These are phyloP conservation scores for Equus przewalskii DNA, from an alignment of 2,113 vertebrate genomes.

Conservation along the genomic window DNA sequence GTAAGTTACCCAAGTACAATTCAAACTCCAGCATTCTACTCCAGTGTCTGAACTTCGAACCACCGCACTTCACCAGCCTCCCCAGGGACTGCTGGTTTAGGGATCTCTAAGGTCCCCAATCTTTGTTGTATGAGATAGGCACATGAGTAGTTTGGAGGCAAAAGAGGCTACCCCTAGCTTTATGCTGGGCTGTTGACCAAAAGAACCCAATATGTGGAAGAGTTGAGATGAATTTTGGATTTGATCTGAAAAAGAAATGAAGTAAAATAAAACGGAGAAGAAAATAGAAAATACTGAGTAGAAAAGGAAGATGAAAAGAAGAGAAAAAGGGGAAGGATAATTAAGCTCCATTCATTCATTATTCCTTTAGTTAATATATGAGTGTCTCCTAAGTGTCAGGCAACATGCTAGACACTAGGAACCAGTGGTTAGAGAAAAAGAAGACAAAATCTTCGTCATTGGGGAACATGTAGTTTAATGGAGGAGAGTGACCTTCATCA, in stretches of 20 bases:
- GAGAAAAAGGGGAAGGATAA: not conserved
- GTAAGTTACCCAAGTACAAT: not conserved
- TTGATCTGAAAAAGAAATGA: not conserved
- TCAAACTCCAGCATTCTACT: no score
- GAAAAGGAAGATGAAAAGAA: not conserved
- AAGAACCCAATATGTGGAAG: not conserved
- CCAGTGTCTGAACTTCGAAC: not conserved
- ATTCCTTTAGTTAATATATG: not conserved
- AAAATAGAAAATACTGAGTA: not conserved
- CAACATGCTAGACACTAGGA: not conserved
- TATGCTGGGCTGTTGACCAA: not conserved
- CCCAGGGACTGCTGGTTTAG: not conserved
- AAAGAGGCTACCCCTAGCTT: not conserved
- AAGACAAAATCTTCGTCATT: not conserved
- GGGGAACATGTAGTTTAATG: not conserved
- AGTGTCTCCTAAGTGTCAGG: not conserved
- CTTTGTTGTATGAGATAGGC: not conserved
- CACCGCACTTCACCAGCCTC: not conserved
- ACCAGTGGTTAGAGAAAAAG: not conserved
- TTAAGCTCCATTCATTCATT: not conserved
- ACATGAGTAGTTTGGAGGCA: not conserved
- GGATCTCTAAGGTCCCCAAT: not conserved
- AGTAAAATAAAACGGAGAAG: not conserved
- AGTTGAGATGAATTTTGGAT: not conserved
- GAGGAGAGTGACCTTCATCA: not conserved